phyloP scores from a whole-genome alignment of 2,113 vertebrate genomes.

The Prietella phreatophila region DNA sequence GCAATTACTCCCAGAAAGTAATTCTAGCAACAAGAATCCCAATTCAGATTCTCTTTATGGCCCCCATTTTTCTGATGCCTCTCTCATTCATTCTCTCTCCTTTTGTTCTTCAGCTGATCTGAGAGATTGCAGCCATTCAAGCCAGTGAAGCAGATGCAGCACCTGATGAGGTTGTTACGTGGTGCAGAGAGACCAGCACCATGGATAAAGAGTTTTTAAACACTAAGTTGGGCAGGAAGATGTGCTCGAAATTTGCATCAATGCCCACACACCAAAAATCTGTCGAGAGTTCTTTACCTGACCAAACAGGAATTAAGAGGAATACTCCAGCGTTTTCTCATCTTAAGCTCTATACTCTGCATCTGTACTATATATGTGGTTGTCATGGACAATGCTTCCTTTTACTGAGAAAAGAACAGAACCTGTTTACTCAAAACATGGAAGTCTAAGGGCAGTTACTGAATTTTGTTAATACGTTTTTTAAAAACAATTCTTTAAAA shows the following conservation, averaged over 20 bases:
- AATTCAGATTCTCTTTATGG: slow-evolving; percentile 36
- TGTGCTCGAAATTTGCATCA: not conserved
- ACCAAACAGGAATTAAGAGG: not conserved
- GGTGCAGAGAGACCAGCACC: slow-evolving; percentile 29
- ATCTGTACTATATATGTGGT: not conserved
- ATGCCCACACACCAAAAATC: not conserved
- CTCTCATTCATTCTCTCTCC: slow-evolving; percentile 13
- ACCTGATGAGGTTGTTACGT: slow-evolving; percentile 46
- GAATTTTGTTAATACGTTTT: not conserved
- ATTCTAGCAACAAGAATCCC: slow-evolving; percentile 46
- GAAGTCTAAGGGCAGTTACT: not conserved
- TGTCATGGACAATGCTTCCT: not conserved
- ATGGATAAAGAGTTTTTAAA: slow-evolving; percentile 16
- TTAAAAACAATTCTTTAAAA: not conserved
- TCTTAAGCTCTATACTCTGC: not conserved
- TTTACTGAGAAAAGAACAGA: not conserved
- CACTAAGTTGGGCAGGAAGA: not conserved
- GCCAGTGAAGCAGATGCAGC: slow-evolving; percentile 37
- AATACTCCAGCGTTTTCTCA: not conserved
- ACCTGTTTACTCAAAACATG: not conserved
- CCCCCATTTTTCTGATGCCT: not conserved
- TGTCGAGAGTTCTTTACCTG: not conserved
- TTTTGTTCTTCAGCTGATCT: slow-evolving; percentile 44
- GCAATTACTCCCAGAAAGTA: slow-evolving; percentile 46
- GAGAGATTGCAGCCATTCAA: slow-evolving; percentile 52